phyloP scores from a whole-genome alignment of 2,888 invertebrate genomes.

The Chaetoderma sp. region DNA sequence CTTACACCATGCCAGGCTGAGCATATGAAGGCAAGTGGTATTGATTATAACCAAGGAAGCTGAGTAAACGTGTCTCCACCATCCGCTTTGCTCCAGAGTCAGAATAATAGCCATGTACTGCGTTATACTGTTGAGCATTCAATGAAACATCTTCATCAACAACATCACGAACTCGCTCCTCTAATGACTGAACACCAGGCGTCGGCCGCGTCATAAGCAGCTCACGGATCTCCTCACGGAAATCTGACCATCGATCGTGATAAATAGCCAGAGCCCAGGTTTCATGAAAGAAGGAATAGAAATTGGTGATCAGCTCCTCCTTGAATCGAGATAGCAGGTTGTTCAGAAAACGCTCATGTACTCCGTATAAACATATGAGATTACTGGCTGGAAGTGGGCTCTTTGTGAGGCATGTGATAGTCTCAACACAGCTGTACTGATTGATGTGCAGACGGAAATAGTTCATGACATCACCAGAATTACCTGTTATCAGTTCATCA shows the following conservation, averaged over 20 bases:
- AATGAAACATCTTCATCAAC: constrained; percentile 66
- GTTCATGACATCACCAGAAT: constrained; percentile 47
- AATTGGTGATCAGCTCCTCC: constrained; percentile 76
- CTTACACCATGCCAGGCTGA: constrained; percentile 68
- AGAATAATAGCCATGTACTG: constrained; percentile 53
- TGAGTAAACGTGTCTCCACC: constrained; percentile 66
- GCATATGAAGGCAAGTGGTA: constrained; percentile 70
- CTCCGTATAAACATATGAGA: constrained; percentile 77
- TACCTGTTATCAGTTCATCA: constrained; percentile 59
- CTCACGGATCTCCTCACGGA: constrained; percentile 68
- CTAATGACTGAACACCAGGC: constrained; percentile 46
- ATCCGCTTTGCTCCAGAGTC: constrained; percentile 60
- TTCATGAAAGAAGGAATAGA: constrained; percentile 66
- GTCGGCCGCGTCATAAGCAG: constrained; percentile 63
- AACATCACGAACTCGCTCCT: constrained; percentile 53
- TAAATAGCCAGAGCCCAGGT: constrained; percentile 67
- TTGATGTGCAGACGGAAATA: constrained; percentile 68
- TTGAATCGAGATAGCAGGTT: constrained; percentile 76
- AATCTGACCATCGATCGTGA: constrained; percentile 69
- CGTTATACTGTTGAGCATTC: constrained; percentile 51
- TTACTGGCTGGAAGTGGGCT: constrained; percentile 75
- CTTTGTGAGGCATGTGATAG: constrained; percentile 65
- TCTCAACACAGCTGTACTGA: constrained; percentile 67
- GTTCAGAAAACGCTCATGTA: constrained; percentile 80
- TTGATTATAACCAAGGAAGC: constrained; percentile 68